Evolutionary conservation across 2,797 vertebrate species (phyloP).

Genomic region (Ambastaia sidthimunki): DNA sequence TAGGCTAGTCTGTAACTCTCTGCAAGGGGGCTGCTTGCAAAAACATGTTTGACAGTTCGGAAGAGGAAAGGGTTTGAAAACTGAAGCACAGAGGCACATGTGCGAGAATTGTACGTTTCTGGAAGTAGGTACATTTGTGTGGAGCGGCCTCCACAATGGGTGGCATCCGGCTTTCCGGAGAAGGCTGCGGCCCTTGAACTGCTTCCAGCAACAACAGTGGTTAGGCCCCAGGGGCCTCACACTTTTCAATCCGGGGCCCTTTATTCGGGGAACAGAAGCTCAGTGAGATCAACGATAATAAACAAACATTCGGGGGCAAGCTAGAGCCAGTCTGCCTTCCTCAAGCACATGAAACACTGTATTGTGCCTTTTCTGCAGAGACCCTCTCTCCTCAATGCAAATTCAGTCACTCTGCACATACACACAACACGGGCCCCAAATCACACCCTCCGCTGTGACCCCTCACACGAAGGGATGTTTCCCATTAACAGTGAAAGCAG

Average conservation of each 20-base stretch:
- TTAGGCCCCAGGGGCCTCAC: constrained; percentile 60
- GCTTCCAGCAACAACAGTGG: constrained; percentile 61
- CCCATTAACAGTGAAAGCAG: constrained; percentile 53
- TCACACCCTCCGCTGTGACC: constrained; percentile 18
- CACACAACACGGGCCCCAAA: constrained; percentile 30
- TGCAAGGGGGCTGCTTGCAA: constrained; percentile 51
- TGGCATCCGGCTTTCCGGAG: constrained; percentile 61
- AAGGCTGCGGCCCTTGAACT: constrained; percentile 59
- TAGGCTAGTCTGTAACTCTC: constrained; percentile 43
- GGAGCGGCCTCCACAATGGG: constrained; percentile 60
- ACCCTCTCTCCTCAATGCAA: constrained; percentile 38
- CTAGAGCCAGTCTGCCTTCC: constrained; percentile 54
- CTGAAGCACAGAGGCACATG: constrained; percentile 34
- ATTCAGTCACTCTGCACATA: constrained; percentile 27
- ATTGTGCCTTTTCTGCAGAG: constrained; percentile 56
- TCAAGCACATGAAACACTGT: constrained; percentile 55
- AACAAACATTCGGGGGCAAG: constrained; percentile 62
- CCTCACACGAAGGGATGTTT: constrained; percentile 40
- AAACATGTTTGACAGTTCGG: constrained; percentile 56
- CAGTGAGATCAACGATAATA: constrained; percentile 61
- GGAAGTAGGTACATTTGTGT: constrained; percentile 58
- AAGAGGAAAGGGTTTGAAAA: constrained; percentile 39
- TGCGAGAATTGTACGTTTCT: constrained; percentile 38
- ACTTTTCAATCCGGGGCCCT: constrained; percentile 55
- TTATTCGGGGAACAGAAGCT: constrained; percentile 61